Evolutionary conservation across 2,888 invertebrate genomes (phyloP).

Genomic region (Tenthredo mesomela): DNA sequence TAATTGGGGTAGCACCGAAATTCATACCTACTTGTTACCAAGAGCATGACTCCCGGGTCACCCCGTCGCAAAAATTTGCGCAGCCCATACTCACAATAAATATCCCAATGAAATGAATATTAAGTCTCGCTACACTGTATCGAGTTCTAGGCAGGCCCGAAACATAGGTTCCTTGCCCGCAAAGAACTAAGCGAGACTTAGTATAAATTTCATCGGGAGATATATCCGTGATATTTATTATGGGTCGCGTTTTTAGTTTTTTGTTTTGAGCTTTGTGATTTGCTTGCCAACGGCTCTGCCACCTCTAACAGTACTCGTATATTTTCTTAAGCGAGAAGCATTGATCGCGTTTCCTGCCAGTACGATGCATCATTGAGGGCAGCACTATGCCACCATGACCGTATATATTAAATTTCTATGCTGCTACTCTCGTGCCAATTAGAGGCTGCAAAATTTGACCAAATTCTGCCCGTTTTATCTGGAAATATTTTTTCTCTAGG

Average conservation of each 20-base stretch:
- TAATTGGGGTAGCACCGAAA: not conserved
- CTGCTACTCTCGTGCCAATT: not conserved
- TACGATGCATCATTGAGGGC: not conserved
- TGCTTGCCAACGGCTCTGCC: not conserved
- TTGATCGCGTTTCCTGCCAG: not conserved
- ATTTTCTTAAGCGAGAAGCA: not conserved
- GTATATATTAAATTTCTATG: not conserved
- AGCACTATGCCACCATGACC: conserved; percentile 1
- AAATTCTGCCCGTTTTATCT: not conserved
- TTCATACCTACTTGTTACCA: not conserved
- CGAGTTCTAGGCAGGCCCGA: not conserved
- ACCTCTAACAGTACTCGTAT: not conserved
- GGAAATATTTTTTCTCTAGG: not conserved
- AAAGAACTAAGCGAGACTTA: conserved; percentile 29
- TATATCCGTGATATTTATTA: not conserved
- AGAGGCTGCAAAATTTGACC: not conserved
- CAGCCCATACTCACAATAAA: not conserved
- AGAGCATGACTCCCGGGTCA: not conserved
- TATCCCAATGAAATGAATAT: not conserved
- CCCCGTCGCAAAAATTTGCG: conserved; percentile 15
- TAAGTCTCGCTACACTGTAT: conserved; percentile 2
- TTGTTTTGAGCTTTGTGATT: not conserved
- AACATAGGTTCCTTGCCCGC: not conserved
- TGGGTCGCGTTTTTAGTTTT: not conserved
- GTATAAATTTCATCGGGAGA: not conserved